phyloP scores from a whole-genome alignment of 2,888 invertebrate species.

The Ochlodes sylvanus region DNA sequence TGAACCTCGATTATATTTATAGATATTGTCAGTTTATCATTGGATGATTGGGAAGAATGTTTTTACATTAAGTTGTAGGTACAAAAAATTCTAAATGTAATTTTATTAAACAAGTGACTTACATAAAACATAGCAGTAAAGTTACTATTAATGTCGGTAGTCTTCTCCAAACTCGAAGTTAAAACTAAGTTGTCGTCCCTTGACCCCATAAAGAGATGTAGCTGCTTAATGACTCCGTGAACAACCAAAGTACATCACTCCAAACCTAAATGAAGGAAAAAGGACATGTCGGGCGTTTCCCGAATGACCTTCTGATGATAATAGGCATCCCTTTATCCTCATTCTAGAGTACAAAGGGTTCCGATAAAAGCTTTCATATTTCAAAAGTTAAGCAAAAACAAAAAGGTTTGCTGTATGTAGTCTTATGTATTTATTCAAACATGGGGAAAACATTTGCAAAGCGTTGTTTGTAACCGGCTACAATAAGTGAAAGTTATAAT shows the following conservation, averaged over 20 bases:
- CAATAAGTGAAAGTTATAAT: too few species aligned
- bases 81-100: too few species aligned
- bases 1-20: too few species aligned
- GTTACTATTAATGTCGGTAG: not conserved
- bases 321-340: not conserved
- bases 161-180: not conserved
- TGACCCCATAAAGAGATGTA: not conserved
- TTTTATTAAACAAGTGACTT: too few species aligned
- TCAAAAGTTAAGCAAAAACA: constrained; percentile 1
- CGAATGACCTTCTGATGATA: not conserved
- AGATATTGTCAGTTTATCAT: too few species aligned
- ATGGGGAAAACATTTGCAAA: not conserved
- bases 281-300: not conserved
- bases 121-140: too few species aligned
- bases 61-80: too few species aligned
- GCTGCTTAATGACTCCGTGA: not conserved
- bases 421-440: not conserved
- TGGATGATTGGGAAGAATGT: too few species aligned
- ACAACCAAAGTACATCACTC: not conserved
- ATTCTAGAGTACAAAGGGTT: not conserved
- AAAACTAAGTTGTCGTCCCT: not conserved
- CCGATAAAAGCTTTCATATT: constrained; percentile 5
- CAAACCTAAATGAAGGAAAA: not conserved
- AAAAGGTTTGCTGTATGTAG: not conserved
- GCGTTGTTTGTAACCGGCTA: not conserved